Evolutionary conservation across 2,113 vertebrate species (phyloP).

Genomic region (Nerophis lumbriciformis): DNA sequence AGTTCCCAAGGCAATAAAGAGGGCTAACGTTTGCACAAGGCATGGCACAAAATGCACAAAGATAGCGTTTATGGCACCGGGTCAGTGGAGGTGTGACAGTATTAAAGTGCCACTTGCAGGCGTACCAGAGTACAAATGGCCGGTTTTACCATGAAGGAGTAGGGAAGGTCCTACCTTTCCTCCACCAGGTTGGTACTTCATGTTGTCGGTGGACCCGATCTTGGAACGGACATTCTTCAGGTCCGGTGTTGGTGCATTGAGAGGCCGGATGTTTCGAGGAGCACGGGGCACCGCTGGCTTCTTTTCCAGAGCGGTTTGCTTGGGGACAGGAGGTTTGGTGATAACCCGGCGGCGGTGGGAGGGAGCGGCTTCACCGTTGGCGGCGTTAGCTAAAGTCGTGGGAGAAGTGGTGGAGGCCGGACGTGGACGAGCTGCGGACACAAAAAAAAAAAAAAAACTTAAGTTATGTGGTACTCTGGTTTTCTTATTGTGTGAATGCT

Average conservation of each 20-base stretch:
- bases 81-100: conserved; percentile 1
- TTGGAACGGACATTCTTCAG: conserved; percentile 91
- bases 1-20: too few species aligned
- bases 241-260: conserved; percentile 76
- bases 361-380: conserved; percentile 50
- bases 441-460: background rate
- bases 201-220: conserved; percentile 90
- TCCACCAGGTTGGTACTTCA: conserved; percentile 92
- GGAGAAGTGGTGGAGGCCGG: conserved; percentile 59
- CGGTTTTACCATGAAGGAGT: too few species aligned
- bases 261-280: conserved; percentile 46
- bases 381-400: conserved; percentile 47
- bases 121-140: too few species aligned
- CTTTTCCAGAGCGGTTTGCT: conserved; percentile 74
- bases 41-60: too few species aligned
- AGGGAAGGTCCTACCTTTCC: conserved; percentile 79
- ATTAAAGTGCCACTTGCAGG: background rate
- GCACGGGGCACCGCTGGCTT: conserved; percentile 69
- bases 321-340: conserved; percentile 71
- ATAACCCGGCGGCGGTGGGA: conserved; percentile 67
- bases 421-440: conserved; percentile 59
- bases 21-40: too few species aligned
- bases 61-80: too few species aligned
- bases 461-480: background rate
- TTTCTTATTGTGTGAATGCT: background rate